A percentile compares a stretch with the other conserved stretches of the same genome.
phyloP scores from a whole-genome alignment of 2,113 vertebrate species.

The Coturnix japonica region DNA sequence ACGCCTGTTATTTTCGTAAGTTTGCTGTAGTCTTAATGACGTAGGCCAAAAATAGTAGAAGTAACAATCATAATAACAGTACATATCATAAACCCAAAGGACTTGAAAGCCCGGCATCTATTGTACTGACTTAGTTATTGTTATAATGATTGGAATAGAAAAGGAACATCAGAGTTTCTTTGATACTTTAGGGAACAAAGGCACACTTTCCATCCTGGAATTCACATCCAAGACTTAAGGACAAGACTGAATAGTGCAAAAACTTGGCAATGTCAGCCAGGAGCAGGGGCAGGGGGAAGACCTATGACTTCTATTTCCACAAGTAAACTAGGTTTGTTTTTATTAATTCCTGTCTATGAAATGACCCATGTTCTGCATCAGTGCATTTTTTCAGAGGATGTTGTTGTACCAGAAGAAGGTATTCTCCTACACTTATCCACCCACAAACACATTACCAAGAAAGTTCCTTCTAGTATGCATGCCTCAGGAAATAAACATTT shows the following conservation, averaged over 20 bases:
- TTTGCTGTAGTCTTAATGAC: background rate
- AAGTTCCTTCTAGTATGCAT: background rate
- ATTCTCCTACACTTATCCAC: background rate
- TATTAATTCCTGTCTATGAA: background rate
- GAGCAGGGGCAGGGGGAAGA: background rate
- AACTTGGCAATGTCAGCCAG: background rate
- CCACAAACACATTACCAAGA: background rate
- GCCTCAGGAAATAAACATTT: background rate
- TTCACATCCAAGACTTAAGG: constrained; percentile 31
- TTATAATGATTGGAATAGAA: constrained; percentile 9
- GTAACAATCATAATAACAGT: constrained; percentile 27
- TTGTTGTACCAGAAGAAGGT: background rate
- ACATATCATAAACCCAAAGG: constrained; percentile 5
- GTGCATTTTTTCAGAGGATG: background rate
- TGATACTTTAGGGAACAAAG: constrained; percentile 55
- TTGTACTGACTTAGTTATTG: constrained; percentile 33
- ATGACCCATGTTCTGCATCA: background rate
- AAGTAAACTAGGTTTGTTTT: background rate
- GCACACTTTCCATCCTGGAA: background rate
- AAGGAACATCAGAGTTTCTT: constrained; percentile 46
- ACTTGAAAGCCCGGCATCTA: background rate
- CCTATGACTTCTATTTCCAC: background rate
- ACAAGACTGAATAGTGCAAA: constrained; percentile 20
- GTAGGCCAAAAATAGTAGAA: constrained; percentile 51
- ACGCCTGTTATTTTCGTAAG: background rate